Evolutionary conservation across 2,888 invertebrate species (phyloP), one percentile per base, ranked within the genome.

Genomic region (Amaurobius ferox): DNA sequence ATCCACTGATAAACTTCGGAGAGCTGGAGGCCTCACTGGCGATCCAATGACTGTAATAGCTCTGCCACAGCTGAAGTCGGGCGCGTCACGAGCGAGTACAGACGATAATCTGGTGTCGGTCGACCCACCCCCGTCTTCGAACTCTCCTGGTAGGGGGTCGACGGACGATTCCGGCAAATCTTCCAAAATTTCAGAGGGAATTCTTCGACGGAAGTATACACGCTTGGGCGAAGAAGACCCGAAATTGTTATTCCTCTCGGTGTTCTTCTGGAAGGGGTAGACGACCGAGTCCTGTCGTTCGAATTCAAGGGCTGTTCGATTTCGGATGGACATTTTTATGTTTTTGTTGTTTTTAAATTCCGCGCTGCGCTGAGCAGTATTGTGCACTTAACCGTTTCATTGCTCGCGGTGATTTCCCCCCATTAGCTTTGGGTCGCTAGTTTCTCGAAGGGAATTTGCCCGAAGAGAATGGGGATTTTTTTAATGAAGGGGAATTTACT

Each of bases 91-190:
- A 32, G 30, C 28, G 19, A 71, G 48, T 13, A 28, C 26, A 6
- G 23, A 19, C 29, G 71, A 16, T n/a, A 35, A 39, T 70, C 44
- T 28, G 28, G 16, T 19, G 19, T 35, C 28, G 19, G 26, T 29
- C 32, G 26, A 55, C 39, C 68, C 29, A 28, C 62, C 74, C 7
- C 62, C 35, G 39, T 32, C 32, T 26, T 55, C 44, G 28, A 55
- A 28, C 6, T 74, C 68, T 29, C 19, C 61, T n/a, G 55, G 44
- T 1, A 40, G 73, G 85, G 85, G 85, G 78, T 86, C 85, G 85
- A 86, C 85, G 73, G 44, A 68, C 73, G 85, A 78, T 73, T 86
- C 85, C 32, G 78, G 85, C 78, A 86, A 73, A 73, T 86, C 85
- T 26, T 78, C 73, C 30, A 86, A 67, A 79, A 86, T 78, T 79